phyloP scores from a whole-genome alignment of 2,113 vertebrate species.

The Steatornis caripensis region DNA sequence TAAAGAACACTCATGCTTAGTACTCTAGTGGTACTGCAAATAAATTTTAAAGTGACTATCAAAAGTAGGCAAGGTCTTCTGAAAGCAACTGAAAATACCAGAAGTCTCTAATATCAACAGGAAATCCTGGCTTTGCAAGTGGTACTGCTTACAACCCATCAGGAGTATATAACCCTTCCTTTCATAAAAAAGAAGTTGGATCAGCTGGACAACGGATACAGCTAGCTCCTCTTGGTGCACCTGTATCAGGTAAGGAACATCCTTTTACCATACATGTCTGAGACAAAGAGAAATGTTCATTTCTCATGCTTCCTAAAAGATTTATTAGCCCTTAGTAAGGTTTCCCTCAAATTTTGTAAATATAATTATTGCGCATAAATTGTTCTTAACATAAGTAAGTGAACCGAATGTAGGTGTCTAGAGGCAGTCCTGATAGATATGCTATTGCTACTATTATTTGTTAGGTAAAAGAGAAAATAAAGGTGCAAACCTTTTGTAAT shows the following conservation, averaged over 20 bases:
- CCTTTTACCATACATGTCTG: not conserved
- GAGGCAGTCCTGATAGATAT: not conserved
- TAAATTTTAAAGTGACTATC: not conserved
- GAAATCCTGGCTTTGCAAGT: conserved; percentile 73
- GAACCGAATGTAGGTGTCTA: not conserved
- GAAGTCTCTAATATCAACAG: conserved; percentile 65
- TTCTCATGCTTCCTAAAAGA: not conserved
- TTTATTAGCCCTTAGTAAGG: not conserved
- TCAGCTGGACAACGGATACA: conserved; percentile 92
- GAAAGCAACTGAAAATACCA: not conserved
- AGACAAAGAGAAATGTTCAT: not conserved
- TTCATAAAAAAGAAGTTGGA: conserved; percentile 93
- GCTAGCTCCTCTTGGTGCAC: conserved; percentile 79
- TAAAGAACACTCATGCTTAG: not conserved
- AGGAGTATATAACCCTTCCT: conserved; percentile 81
- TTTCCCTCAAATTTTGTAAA: not conserved
- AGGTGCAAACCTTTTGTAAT: not conserved
- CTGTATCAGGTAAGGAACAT: conserved; percentile 77
- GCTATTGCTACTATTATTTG: not conserved
- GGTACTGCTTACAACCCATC: conserved; percentile 77
- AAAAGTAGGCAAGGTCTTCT: not conserved
- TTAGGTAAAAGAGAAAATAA: not conserved
- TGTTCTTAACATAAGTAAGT: not conserved
- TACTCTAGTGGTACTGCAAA: not conserved
- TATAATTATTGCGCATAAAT: not conserved